Evolutionary conservation across 37 sponge, comb jelly and placozoan genomes (phyloP), one percentile per base, ranked within the genome.

Genomic region (Diacarnus erythraeanus): DNA sequence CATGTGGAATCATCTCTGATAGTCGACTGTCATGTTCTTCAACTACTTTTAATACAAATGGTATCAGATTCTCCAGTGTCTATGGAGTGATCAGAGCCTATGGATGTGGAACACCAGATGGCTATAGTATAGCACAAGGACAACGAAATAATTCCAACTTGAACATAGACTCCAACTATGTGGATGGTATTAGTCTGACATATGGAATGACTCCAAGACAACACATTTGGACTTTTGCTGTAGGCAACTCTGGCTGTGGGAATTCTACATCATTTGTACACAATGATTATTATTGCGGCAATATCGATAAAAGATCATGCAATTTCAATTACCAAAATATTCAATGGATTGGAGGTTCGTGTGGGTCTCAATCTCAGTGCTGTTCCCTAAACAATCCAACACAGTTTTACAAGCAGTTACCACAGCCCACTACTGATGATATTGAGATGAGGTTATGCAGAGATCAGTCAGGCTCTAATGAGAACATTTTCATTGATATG

Each of bases 11-110:
- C 23, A 42, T 2, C 10, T 4, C 38, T 3, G 51, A 17, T 74
- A 74, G 18, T 47, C 5, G 27, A 37, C 38, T 38, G 26, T 57
- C 40, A 4, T 79, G 85, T 38, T 89, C 75, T 58, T 74, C 76
- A 57, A 41, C 71, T 34, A 71, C 38, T 22, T 81, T 63, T 51
- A 6, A 38, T 5, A 44, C 63, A 27, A 3, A 67, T 60, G 73
- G 79, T 25, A 47, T 79, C 21, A 39, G 40, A 42, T 89, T 80
- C 76, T 67, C 76, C 27, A 43, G 80, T 18, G 77, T 89, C 1
- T 89, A 85, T 75, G 90, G 90, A 43, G 57, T 72, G 58, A 70
- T 83, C 38, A 57, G 33, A 67, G 90, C 80, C 8, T 89, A 84
- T 70, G 80, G 84, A 40, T 34, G 42, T 35, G 34, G 33, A 20